Evolutionary conservation across 2,888 invertebrate species (phyloP), one percentile per base, ranked within the genome.

Genomic region (Ectemnius continuus): DNA sequence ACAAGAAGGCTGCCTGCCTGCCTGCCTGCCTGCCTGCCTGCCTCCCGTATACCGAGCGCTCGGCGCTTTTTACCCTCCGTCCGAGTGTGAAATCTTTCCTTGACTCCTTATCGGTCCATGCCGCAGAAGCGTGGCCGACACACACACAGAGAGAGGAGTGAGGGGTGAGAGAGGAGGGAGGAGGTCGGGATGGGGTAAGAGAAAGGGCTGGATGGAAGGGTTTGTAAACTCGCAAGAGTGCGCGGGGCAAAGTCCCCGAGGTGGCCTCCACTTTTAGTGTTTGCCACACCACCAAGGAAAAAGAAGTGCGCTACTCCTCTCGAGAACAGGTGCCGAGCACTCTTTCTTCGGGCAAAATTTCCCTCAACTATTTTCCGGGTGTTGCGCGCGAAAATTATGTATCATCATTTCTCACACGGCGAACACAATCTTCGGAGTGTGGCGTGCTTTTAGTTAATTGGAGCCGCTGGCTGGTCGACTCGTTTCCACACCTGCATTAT

Each of bases 21-120:
- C n/a, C n/a, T n/a, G n/a, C n/a, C n/a, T n/a, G n/a, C n/a, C n/a
- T n/a, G n/a, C n/a, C n/a, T n/a, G n/a, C n/a, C n/a, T n/a, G n/a
- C 48, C 46, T 23, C 67, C 60, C 36, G 36, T 36, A 36, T 36
- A 36, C 36, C 71, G 36, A 61, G 61, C 58, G 61, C 36, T 56
- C 61, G 58, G 61, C 74, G 62, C 73, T 71, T 83, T 77, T 76
- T 81, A 70, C 70, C 66, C 67, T 64, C 64, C 75, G 75, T 16
- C 81, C 83, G 20, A 83, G 83, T 81, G 75, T 81, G 76, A 83
- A 83, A 83, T 83, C 83, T 83, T 83, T 83, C 66, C 81, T 81
- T 74, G 80, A 80, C 78, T 83, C 83, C 75, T 83, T 81, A 78
- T 81, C 78, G 81, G 75, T 67, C 45, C 70, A 52, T 52, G 47